Evolutionary conservation across 2,797 vertebrate genomes (phyloP), one percentile per base, ranked within the genome.

Genomic region (Myotis myotis): DNA sequence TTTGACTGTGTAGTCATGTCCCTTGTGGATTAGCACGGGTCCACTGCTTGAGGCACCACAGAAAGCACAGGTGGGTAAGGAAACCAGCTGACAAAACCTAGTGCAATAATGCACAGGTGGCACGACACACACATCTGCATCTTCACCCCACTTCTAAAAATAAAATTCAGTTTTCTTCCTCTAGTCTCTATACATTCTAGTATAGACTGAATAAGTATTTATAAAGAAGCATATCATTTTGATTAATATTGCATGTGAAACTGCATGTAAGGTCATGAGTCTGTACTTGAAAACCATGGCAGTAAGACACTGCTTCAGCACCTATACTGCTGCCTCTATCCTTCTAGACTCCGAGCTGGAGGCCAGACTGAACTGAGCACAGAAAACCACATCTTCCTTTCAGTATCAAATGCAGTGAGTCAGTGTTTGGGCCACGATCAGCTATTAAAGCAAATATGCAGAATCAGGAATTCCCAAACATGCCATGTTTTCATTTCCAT

Each of bases 401-500:
- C 83, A 53, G 92, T 82, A 95, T 74, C 83, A 93, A 96, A 93
- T 20, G 85, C 80, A 79, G 6, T 79, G 89, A 97, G 94, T 95
- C 97, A 92, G 47, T 96, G 93, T 97, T 97, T 96, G 96, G 94
- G 94, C 75, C 76, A 64, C 30, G 64, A 95, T 82, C 94, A 72
- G 87, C 96, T 97, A 97, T 87, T 78, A 91, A 93, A 90, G 80
- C 92, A 91, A 93, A 97, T 49, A 97, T 96, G 94, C 95, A 96
- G 94, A 94, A 85, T 30, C 0, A 0, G 95, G 96, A 97, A 97
- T 97, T 98, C 94, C 97, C 95, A 95, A 96, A 96, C 55, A 94
- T 64, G 90, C 91, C 87, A 53, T 94, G 47, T 96, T 97, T 97
- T 97, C 97, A 96, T 96, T 96, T 88, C 94, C 94, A 96, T 88